Conservation (phyloP, 2,113 vertebrate genomes). For the Naja naja region DNA sequence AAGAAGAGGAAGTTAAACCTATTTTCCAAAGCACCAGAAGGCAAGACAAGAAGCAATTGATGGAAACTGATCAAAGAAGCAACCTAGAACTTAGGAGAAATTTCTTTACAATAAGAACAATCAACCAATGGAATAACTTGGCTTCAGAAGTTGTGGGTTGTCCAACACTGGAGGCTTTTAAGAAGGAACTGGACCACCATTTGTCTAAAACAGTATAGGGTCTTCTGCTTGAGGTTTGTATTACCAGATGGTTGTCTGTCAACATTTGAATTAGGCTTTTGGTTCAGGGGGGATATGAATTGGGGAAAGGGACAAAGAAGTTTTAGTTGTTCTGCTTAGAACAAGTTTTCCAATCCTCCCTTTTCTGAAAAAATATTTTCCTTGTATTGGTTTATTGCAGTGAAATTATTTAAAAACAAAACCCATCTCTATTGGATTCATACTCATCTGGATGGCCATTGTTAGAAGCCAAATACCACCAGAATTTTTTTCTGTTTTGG, state of each 20-base stretch:
- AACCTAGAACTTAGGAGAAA: not conserved
- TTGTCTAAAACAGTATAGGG: not conserved
- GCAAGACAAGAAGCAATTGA: not conserved
- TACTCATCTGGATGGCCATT: not conserved
- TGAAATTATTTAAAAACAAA: not conserved
- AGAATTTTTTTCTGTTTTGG: not conserved
- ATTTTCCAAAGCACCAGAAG: not conserved
- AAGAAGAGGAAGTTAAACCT: not conserved
- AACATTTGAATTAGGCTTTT: not conserved
- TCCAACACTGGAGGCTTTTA: not conserved
- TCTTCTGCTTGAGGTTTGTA: not conserved
- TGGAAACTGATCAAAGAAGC: not conserved
- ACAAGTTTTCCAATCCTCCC: not conserved
- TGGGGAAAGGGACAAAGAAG: not conserved
- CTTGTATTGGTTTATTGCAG: not conserved
- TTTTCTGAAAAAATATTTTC: not conserved
- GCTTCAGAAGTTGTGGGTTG: not conserved
- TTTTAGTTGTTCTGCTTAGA: not conserved
- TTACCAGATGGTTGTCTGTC: not conserved
- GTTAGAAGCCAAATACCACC: not conserved
- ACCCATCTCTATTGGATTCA: not conserved
- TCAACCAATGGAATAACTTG: not conserved
- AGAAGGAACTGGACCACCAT: not conserved
- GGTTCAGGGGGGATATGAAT: not conserved
- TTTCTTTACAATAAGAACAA: not conserved